phyloP scores from a whole-genome alignment of 2,113 vertebrate genomes.

The Anarhynchus alexandrinus region DNA sequence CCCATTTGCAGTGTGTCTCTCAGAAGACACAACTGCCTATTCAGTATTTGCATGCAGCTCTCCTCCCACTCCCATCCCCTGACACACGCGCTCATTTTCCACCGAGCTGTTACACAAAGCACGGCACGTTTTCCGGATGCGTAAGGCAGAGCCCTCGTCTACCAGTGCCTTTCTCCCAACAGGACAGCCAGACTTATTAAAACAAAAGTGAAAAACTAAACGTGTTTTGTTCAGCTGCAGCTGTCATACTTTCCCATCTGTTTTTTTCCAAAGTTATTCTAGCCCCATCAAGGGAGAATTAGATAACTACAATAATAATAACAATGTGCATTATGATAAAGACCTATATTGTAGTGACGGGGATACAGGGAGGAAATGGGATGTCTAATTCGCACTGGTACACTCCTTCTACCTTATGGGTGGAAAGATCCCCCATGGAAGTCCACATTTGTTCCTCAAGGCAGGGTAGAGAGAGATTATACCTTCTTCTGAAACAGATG shows the following conservation, averaged over 20 bases:
- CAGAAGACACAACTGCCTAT: not conserved
- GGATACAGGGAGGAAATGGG: not conserved
- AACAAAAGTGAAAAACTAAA: not conserved
- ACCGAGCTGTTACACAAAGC: not conserved
- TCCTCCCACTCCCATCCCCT: not conserved
- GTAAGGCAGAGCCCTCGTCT: not conserved
- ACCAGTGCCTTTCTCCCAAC: not conserved
- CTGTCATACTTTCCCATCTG: not conserved
- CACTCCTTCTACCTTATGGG: not conserved
- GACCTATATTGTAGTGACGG: not conserved
- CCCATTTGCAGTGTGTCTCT: not conserved
- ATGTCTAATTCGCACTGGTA: not conserved
- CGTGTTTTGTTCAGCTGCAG: not conserved
- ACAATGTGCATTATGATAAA: not conserved
- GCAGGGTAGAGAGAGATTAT: not conserved
- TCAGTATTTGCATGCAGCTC: not conserved
- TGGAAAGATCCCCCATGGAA: not conserved
- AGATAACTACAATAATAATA: not conserved
- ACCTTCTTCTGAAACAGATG: not conserved
- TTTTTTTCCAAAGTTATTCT: not conserved
- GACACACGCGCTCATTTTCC: not conserved
- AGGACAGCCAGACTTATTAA: not conserved
- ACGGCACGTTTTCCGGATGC: not conserved
- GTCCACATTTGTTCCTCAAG: not conserved
- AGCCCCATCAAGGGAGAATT: not conserved